These are phyloP conservation scores for Coenobita brevimanus DNA, from an alignment of 1,140 invertebrate species.

Conservation along the genomic window DNA sequence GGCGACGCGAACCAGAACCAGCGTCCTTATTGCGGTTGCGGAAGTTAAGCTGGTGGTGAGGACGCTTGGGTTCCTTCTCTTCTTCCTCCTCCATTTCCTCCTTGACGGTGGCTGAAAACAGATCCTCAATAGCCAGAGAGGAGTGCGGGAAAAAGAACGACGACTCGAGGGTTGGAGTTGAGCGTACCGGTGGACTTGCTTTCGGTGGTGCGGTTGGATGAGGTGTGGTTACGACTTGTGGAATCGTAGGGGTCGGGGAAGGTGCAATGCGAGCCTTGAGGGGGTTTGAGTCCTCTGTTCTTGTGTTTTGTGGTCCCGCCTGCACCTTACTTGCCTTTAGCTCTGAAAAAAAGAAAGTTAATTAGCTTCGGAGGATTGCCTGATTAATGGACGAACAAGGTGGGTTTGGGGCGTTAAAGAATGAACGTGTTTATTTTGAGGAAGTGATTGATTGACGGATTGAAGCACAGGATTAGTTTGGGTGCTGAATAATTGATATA, in stretches of 20 bases:
- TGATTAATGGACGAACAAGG: too few species aligned
- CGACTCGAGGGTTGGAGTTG: constrained; percentile 37
- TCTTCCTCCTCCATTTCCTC: background rate
- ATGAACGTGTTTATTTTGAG: too few species aligned
- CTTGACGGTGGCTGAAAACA: constrained; percentile 21
- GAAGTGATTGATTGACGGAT: too few species aligned
- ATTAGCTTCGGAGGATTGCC: too few species aligned
- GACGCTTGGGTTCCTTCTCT: background rate
- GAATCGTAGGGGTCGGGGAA: constrained; percentile 34
- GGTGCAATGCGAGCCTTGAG: background rate
- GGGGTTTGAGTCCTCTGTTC: background rate
- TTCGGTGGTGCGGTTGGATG: background rate
- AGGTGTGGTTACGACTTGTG: constrained; percentile 10
- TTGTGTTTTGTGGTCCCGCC: too few species aligned
- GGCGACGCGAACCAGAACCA: constrained; percentile 8
- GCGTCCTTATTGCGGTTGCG: background rate
- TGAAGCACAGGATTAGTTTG: too few species aligned
- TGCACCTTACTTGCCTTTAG: constrained; percentile 26
- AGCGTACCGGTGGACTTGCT: background rate
- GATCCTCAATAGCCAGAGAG: constrained; percentile 36
- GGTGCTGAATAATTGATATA: too few species aligned
- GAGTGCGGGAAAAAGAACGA: constrained; percentile 48
- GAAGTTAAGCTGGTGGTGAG: constrained; percentile 10
- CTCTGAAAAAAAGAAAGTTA: constrained; percentile 19
- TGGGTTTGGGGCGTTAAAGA: too few species aligned